Evolutionary conservation across 2,888 invertebrate species (phyloP).

Genomic region (Nysson spinosus): DNA sequence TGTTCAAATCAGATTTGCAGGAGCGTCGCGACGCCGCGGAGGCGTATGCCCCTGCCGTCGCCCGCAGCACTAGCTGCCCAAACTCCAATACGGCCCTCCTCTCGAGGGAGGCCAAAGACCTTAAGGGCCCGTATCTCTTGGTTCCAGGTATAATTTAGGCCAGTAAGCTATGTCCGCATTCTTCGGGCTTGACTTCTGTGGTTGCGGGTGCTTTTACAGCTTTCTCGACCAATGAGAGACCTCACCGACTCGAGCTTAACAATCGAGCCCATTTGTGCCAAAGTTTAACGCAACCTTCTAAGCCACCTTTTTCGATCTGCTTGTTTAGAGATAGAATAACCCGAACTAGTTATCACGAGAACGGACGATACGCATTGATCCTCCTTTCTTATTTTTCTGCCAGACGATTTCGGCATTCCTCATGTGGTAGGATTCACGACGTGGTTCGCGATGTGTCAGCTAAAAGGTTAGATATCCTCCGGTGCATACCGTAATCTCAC

Average conservation of each 20-base stretch:
- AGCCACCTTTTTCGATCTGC: no score
- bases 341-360: no score
- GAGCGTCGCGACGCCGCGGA: constrained; percentile 69
- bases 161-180: constrained; percentile 55
- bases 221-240: no score
- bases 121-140: constrained; percentile 80
- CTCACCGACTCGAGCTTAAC: no score
- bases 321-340: no score
- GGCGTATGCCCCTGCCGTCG: constrained; percentile 69
- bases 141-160: constrained; percentile 80
- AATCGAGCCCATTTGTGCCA: no score
- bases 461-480: constrained; percentile 78
- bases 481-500: constrained; percentile 34
- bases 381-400: constrained; percentile 49
- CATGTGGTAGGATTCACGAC: constrained; percentile 79
- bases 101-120: constrained; percentile 77
- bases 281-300: no score
- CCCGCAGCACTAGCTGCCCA: constrained; percentile 75
- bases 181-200: constrained; percentile 31
- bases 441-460: constrained; percentile 79
- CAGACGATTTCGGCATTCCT: constrained; percentile 75
- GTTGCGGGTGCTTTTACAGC: constrained; percentile 43
- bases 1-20: constrained; percentile 78
- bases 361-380: no score
- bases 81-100: constrained; percentile 75